A percentile compares a stretch with the other conserved stretches of the same genome.
phyloP scores from a whole-genome alignment of 2,797 vertebrate genomes.

The Oryzias sinensis region DNA sequence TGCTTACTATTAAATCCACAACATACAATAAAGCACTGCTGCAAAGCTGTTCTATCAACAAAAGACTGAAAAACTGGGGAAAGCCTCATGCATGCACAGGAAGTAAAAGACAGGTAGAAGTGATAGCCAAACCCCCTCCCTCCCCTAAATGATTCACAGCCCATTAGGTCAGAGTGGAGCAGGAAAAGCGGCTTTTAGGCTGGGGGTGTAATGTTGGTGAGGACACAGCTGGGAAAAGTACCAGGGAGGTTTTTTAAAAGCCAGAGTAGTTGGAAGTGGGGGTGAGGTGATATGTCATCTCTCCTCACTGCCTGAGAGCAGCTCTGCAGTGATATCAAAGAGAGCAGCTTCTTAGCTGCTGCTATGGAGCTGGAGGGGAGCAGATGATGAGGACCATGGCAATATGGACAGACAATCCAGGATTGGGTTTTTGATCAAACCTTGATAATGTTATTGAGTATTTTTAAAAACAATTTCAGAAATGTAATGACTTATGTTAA shows the following conservation, averaged over 20 bases:
- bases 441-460: too few species aligned
- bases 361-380: conserved; percentile 21
- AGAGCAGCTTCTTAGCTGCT: conserved; percentile 24
- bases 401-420: not conserved
- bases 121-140: conserved; percentile 14
- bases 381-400: conserved; percentile 14
- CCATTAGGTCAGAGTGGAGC: conserved; percentile 59
- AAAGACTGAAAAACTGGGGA: not conserved
- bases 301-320: conserved; percentile 49
- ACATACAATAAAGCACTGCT: too few species aligned
- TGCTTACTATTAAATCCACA: too few species aligned
- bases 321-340: conserved; percentile 49
- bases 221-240: conserved; percentile 38
- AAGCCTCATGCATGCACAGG: not conserved
- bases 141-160: conserved; percentile 35
- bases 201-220: conserved; percentile 38
- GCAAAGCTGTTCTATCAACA: too few species aligned
- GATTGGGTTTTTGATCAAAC: not conserved
- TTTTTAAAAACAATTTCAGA: too few species aligned
- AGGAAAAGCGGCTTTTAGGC: conserved; percentile 45
- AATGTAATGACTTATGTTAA: too few species aligned
- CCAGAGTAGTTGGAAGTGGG: conserved; percentile 34
- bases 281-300: conserved; percentile 63
- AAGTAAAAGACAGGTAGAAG: conserved; percentile 8
- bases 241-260: conserved; percentile 63